These are phyloP conservation scores for Cylloceria caligata DNA, from an alignment of 2,888 invertebrate genomes.

Conservation along the genomic window DNA sequence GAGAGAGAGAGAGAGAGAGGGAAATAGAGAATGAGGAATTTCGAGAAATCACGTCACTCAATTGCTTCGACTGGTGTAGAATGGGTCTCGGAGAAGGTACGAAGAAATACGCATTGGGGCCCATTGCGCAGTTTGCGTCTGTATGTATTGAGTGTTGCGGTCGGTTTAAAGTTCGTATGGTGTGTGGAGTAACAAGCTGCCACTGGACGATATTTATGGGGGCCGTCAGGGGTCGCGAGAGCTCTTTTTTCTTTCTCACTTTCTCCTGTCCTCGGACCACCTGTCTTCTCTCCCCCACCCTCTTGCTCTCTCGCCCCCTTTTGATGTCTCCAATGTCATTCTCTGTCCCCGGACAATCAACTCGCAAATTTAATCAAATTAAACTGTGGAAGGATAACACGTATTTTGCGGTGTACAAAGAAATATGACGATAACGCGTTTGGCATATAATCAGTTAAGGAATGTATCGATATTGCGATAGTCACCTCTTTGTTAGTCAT, in stretches of 20 bases:
- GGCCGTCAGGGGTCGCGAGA: constrained; percentile 81
- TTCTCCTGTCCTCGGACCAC: not conserved
- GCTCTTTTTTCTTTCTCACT: too few relatives aligned
- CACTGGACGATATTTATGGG: constrained; percentile 83
- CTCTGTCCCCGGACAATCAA: not conserved
- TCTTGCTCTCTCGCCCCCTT: constrained; percentile 12
- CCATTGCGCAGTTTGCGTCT: too few relatives aligned
- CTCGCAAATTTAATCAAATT: constrained; percentile 30
- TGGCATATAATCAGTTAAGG: constrained; percentile 36
- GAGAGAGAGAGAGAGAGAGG: constrained; percentile 42
- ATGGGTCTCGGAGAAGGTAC: too few relatives aligned
- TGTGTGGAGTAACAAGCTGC: constrained; percentile 83
- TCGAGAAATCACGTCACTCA: constrained; percentile 81
- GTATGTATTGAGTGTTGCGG: constrained; percentile 70
- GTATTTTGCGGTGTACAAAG: constrained; percentile 1
- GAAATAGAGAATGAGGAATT: constrained; percentile 64
- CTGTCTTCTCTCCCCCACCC: constrained; percentile 22
- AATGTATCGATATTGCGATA: constrained; percentile 39
- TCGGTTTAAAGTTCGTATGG: constrained; percentile 80
- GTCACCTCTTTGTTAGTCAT: constrained; percentile 34
- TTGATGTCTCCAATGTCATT: constrained; percentile 17
- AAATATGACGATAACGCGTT: constrained; percentile 27
- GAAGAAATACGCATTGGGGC: too few relatives aligned
- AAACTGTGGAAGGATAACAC: not conserved
- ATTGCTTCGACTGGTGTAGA: too few relatives aligned